Percentiles rank a stretch among this genome's conserved stretches.
Conservation (phyloP, 53 echinoderm and acorn worm genomes). For the Pentamera pediparva region DNA sequence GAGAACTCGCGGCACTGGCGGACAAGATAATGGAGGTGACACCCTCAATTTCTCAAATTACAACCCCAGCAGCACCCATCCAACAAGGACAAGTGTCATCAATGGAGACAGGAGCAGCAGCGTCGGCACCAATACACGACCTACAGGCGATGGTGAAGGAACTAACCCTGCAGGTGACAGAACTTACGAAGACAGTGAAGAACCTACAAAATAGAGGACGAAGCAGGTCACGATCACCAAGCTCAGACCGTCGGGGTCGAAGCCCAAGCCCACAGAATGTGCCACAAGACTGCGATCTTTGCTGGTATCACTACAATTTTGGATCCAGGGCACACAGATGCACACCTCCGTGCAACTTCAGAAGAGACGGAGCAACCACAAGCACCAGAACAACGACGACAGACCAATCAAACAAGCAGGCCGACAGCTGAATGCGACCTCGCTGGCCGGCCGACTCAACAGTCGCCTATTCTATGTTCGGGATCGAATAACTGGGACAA, state of each 20-base stretch:
- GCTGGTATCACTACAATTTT: constrained; percentile 27
- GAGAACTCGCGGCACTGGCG: constrained; percentile 11
- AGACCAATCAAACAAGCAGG: constrained; percentile 2
- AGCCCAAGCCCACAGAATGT: background rate
- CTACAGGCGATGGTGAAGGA: no score
- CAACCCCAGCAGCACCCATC: background rate
- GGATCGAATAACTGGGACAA: constrained; percentile 6
- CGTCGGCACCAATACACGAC: no score
- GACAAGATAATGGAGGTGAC: constrained; percentile 25
- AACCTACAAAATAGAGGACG: no score
- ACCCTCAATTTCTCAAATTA: background rate
- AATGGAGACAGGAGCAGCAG: no score
- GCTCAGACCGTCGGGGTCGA: background rate
- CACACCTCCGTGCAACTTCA: background rate
- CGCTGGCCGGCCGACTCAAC: background rate
- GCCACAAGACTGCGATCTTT: background rate
- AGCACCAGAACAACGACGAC: no score
- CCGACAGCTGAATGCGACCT: constrained; percentile 23
- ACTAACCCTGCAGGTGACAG: background rate
- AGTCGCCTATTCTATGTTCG: constrained; percentile 37
- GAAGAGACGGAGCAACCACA: background rate
- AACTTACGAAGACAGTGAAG: background rate
- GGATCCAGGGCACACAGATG: constrained; percentile 22
- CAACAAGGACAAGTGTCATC: no score
- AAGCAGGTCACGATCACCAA: background rate